Evolutionary conservation across 2,888 invertebrate genomes (phyloP), one percentile per base, ranked within the genome.

Genomic region (Aromia moschata): DNA sequence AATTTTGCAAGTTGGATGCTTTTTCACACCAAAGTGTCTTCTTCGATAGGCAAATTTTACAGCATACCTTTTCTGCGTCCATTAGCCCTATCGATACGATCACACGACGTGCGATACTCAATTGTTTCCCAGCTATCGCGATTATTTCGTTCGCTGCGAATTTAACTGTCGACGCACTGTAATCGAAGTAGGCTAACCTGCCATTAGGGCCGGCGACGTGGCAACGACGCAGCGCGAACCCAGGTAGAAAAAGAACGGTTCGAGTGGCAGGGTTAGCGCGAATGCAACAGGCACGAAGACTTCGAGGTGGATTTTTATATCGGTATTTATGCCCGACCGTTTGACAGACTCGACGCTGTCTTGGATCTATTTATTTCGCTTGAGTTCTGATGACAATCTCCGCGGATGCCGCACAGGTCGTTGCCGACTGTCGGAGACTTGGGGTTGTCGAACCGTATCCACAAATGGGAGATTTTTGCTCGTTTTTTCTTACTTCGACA

Each of bases 141-240:
- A n/a, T n/a, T n/a, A n/a, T n/a, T n/a, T n/a, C n/a, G n/a, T n/a
- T n/a, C n/a, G n/a, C n/a, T n/a, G n/a, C n/a, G n/a, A n/a, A n/a
- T n/a, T n/a, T n/a, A n/a, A n/a, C n/a, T n/a, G n/a, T n/a, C n/a
- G n/a, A n/a, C n/a, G n/a, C n/a, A n/a, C n/a, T n/a, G 56, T 31
- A 37, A 60, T 56, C 47, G 58, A 61, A 60, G 63, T 54, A 60
- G 62, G 60, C 62, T 62, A 67, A 55, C 59, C 60, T 43, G 41
- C 56, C 36, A 58, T 47, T 53, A 55, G 47, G 44, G 20, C 31
- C 41, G 16, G 45, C 47, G 53, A 59, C 38, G 43, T 56, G 67
- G 64, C 67, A 67, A 67, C 67, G 37, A 16, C 9, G 54, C 56
- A 33, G 41, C 16, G 17, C 11, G 45, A 25, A 16, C 17, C 53